Conservation (phyloP, 1,140 invertebrate genomes). For the Panagrolaimus sp. region DNA sequence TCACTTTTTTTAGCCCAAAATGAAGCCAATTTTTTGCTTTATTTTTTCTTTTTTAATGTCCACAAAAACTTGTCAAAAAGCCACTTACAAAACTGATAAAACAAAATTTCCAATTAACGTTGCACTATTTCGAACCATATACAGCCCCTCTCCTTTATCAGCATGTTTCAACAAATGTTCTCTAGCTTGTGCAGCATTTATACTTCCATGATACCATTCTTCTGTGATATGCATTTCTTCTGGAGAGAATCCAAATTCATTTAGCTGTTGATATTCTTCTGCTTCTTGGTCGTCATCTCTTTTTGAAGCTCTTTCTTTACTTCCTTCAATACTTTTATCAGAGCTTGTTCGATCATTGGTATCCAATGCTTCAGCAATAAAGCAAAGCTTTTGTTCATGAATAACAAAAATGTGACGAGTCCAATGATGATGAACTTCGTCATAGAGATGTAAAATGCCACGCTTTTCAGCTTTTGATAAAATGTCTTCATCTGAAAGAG, state of each 20-base stretch:
- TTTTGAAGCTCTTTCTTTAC: background rate
- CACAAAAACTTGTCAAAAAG: too few relatives aligned
- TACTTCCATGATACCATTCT: slow-evolving; percentile 56
- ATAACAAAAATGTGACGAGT: slow-evolving; percentile 50
- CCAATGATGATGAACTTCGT: slow-evolving; percentile 29
- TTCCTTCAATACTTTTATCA: too few relatives aligned
- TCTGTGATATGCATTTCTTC: slow-evolving; percentile 57
- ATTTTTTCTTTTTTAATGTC: too few relatives aligned
- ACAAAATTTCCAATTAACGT: slow-evolving; percentile 58
- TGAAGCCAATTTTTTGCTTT: too few relatives aligned
- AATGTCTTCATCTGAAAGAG: slow-evolving; percentile 24
- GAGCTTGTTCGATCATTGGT: too few relatives aligned
- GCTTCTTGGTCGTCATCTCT: slow-evolving; percentile 24
- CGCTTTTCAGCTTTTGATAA: slow-evolving; percentile 38
- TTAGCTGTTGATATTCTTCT: slow-evolving; percentile 34
- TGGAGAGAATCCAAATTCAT: slow-evolving; percentile 47
- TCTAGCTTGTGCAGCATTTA: slow-evolving; percentile 49
- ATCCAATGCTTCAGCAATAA: slow-evolving; percentile 28
- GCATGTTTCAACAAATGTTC: slow-evolving; percentile 39
- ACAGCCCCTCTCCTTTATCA: slow-evolving; percentile 50
- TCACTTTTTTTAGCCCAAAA: too few relatives aligned
- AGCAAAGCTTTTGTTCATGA: slow-evolving; percentile 50
- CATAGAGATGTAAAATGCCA: slow-evolving; percentile 27
- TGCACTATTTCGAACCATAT: slow-evolving; percentile 52
- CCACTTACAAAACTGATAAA: slow-evolving; percentile 53